Percentiles rank a stretch among this genome's conserved stretches.
Conservation (phyloP, 2,888 invertebrate genomes). For the Rhamnusium bicolor region DNA sequence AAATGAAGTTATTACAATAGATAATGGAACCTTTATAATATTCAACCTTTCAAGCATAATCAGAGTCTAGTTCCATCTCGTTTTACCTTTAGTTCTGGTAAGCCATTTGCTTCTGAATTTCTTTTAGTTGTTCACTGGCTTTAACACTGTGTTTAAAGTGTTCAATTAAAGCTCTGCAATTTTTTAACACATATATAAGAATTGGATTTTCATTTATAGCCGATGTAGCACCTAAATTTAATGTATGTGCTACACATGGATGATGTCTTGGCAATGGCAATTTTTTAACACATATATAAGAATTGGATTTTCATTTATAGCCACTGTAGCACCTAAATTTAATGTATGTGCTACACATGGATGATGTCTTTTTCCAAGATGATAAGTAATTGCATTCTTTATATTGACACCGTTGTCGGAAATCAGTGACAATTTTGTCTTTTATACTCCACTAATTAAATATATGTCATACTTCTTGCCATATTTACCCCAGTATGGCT, state of each 20-base stretch:
- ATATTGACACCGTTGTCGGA: conserved; percentile 53
- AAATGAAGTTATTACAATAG: neutral
- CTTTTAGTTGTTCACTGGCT: neutral
- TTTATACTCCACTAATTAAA: conserved; percentile 46
- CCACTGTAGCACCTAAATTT: too few relatives aligned
- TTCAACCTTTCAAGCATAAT: neutral
- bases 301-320: too few relatives aligned
- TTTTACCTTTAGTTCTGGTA: neutral
- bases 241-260: conserved; percentile 54
- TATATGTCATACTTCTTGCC: conserved; percentile 7
- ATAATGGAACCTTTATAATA: neutral
- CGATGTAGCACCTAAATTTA: conserved; percentile 42
- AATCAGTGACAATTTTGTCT: conserved; percentile 49
- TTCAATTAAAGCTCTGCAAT: neutral
- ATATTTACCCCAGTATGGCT: conserved; percentile 42
- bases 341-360: too few relatives aligned
- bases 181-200: neutral
- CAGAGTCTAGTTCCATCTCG: neutral
- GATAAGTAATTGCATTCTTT: conserved; percentile 48
- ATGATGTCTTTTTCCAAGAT: conserved; percentile 48
- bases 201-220: neutral
- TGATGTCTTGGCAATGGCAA: too few relatives aligned
- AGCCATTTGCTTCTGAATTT: neutral
- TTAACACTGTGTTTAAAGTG: neutral
- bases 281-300: too few relatives aligned